Evolutionary conservation across 2,797 vertebrate species (phyloP), one percentile per base, ranked within the genome.

Genomic region (Meda fulgida): DNA sequence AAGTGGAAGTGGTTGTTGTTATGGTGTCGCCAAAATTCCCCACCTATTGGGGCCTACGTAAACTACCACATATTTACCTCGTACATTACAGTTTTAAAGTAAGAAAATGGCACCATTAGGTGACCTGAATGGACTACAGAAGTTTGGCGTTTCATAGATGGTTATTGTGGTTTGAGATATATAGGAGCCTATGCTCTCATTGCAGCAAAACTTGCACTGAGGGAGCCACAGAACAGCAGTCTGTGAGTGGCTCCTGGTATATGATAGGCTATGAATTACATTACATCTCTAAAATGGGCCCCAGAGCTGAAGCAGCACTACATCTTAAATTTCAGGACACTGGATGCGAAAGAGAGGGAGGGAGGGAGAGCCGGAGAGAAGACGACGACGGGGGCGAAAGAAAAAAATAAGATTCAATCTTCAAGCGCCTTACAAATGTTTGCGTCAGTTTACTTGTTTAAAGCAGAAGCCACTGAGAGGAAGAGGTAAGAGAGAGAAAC

Each of bases 371-470:
- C 51, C 70, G 65, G 31, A 81, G 81, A 81, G 84, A 81, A 38
- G 66, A 26, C 19, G 75, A 23, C 40, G 69, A 55, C 43, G 89
- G 85, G 80, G 86, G 84, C 90, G 65, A 89, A 92, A 90, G 91
- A 93, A 93, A 92, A 91, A 73, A 91, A 93, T 87, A 93, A 90
- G 93, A 93, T 94, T 91, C 92, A 94, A 93, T 94, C 93, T 92
- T 92, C 88, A 90, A 92, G 93, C 89, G 91, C 93, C 94, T 96
- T 95, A 94, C 94, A 96, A 94, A 94, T 92, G 88, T 95, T 95
- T 94, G 93, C 94, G 91, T 95, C 94, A 95, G 92, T 93, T 95
- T 94, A 91, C 92, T 93, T 93, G 90, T 93, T 93, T 93, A 89
- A 92, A 92, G 91, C 91, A 93, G 90, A 92, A 90, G 91, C 91